phyloP scores from a whole-genome alignment of 2,888 invertebrate species.

The Cecidostiba fungosa region DNA sequence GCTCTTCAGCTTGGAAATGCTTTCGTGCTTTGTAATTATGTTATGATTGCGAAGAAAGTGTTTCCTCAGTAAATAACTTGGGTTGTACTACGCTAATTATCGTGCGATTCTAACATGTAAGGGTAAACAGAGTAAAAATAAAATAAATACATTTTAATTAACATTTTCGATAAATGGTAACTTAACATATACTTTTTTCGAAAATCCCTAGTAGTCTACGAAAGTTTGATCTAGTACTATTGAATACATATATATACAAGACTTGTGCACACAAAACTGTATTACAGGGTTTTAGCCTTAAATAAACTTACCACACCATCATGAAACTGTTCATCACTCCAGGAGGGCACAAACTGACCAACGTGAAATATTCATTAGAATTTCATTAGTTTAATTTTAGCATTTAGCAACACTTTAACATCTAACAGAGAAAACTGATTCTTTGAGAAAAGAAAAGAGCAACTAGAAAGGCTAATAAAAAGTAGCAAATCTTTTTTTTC shows the following conservation, averaged over 20 bases:
- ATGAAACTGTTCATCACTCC: conserved; percentile 94
- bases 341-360: conserved; percentile 91
- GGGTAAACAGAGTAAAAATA: conserved; percentile 17
- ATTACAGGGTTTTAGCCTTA: conserved; percentile 76
- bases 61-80: conserved; percentile 17
- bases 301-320: conserved; percentile 90
- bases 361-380: conserved; percentile 81
- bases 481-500: conserved; percentile 61
- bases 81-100: conserved; percentile 29
- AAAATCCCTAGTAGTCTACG: conserved; percentile 43
- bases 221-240: conserved; percentile 56
- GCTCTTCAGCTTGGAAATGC: conserved; percentile 36
- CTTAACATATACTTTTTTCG: conserved; percentile 42
- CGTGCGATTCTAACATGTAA: conserved; percentile 59
- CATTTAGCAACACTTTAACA: conserved; percentile 50
- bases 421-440: conserved; percentile 56
- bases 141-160: conserved; percentile 43
- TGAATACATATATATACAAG: conserved; percentile 69
- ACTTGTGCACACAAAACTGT: conserved; percentile 80
- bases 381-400: conserved; percentile 64
- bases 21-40: conserved; percentile 53
- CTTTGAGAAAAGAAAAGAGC: conserved; percentile 52
- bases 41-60: background rate
- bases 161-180: conserved; percentile 27
- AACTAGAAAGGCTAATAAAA: conserved; percentile 58